A percentile compares a stretch with the other conserved stretches of the same genome.
Evolutionary conservation across 37 sponge, comb jelly and placozoan genomes (phyloP).

Genomic region (Dysidea cf. avara): DNA sequence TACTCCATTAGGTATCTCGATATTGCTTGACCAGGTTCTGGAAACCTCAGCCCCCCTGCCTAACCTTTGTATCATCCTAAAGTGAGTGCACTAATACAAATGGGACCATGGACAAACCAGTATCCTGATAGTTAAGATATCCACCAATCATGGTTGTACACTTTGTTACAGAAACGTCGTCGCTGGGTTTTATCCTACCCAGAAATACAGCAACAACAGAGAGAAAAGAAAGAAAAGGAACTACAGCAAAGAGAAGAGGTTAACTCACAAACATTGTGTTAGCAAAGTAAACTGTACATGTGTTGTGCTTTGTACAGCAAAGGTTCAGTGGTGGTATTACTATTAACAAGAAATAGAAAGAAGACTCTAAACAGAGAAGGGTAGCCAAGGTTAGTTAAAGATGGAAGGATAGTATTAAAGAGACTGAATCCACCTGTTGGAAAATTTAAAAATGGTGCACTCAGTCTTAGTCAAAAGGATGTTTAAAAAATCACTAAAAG

Average conservation of each 20-base stretch:
- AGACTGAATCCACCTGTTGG: constrained; percentile 49
- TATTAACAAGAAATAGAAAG: constrained; percentile 3
- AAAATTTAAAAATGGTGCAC: constrained; percentile 34
- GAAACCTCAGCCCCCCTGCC: no score
- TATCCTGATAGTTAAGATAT: no score
- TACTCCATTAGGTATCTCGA: no score
- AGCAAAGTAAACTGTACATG: not conserved
- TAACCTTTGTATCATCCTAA: no score
- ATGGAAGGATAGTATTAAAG: constrained; percentile 48
- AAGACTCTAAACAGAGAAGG: not conserved
- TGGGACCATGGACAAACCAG: no score
- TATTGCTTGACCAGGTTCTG: no score
- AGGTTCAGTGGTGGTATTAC: not conserved
- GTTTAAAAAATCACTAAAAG: not conserved
- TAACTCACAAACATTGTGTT: not conserved
- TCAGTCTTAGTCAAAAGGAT: constrained; percentile 14
- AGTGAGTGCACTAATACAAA: no score
- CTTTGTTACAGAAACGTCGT: no score
- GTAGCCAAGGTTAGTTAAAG: constrained; percentile 45
- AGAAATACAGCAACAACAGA: constrained; percentile 28
- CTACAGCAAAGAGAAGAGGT: constrained; percentile 21
- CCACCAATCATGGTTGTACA: no score
- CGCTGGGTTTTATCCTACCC: constrained; percentile 48
- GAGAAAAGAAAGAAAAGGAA: constrained; percentile 45
- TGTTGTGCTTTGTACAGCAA: not conserved